Base-by-base conservation (phyloP, 2,888 invertebrate genomes). In the Metellina segmentata region DNA sequence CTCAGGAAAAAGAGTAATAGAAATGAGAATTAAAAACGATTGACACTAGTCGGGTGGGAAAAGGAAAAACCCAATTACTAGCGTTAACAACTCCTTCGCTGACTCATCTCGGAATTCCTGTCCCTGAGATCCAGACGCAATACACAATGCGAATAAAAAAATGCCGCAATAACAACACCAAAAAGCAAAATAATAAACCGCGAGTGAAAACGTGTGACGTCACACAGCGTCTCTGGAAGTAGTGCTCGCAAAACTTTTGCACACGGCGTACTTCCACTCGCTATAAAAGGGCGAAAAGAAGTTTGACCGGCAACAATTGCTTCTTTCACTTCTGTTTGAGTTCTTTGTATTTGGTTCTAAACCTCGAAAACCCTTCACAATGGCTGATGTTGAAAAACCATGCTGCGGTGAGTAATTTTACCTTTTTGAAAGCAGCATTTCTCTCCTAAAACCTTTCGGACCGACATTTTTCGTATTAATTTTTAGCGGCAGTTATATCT, bases 341-440 rank as follows among this genome's bases (percentile, higher is more conserved):
- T 13, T 51, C 16, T 70, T 4, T 13, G 11, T 61, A 0, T 49
- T 34, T 34, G 16, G 48, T 71, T 19, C 19, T 52, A 11, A 82
- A 51, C 16, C 70, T 72, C 34, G 20, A 20, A n/a, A 51, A 51
- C 48, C 52, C 9, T 52, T 89, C 61, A 79, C 71, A 89, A 89
- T 89, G 89, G 89, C 89, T 19, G 89, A 89, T 85, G 89, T 83
- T 53, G 89, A 89, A 85, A 88, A 52, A n/a, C 6, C 87, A 11
- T 89, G 89, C 82, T 89, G 89, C 53, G 83, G 89, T 89, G 78
- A 89, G 89, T 89, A 11, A 8, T 6, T 34, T 34, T 34, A 34
- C 34, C 1, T 34, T 34, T 34, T 34, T 2, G 4, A 34, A 34
- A 34, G 34, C 34, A 34, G 34, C 34, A 4, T 34, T 34, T 4